Percentiles rank a stretch among this genome's conserved stretches.
Evolutionary conservation across 2,797 vertebrate species (phyloP).

Genomic region (Glossophaga mutica): DNA sequence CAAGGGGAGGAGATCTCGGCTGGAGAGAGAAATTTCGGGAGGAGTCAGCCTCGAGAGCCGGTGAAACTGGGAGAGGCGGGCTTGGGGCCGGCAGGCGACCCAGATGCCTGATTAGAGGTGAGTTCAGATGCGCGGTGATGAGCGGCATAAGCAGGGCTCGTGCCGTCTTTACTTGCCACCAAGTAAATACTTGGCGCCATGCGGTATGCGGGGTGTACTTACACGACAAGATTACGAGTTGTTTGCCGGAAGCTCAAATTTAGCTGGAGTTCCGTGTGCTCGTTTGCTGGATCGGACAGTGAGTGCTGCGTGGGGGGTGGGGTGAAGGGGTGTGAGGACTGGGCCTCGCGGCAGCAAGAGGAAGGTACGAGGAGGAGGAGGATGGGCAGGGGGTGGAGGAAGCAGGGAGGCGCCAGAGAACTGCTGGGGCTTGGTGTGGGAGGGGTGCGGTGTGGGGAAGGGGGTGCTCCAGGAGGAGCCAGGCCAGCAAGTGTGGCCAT

Average conservation of each 20-base stretch:
- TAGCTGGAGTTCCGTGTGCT: not conserved
- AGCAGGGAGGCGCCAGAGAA: fast-evolving
- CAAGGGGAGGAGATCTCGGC: not conserved
- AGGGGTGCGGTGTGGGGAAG: not conserved
- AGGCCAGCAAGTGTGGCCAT: not conserved
- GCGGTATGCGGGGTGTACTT: not conserved
- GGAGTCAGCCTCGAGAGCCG: not conserved
- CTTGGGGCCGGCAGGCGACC: not conserved
- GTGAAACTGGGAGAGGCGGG: not conserved
- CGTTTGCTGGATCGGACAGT: too few species aligned
- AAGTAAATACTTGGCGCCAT: not conserved
- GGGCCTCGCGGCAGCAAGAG: too few species aligned
- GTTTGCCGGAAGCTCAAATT: not conserved
- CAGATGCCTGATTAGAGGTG: not conserved
- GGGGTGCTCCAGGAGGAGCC: too few species aligned
- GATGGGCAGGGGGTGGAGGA: too few species aligned
- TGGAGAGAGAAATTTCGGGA: not conserved
- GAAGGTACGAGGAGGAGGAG: not conserved
- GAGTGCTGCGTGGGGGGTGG: fast-evolving
- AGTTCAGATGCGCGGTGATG: not conserved
- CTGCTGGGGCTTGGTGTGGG: not conserved
- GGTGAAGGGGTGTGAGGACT: not conserved
- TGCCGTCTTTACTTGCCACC: not conserved
- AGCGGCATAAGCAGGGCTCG: not conserved
- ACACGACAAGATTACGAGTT: not conserved